Evolutionary conservation across 2,113 vertebrate genomes (phyloP).

Genomic region (Panthera tigris): DNA sequence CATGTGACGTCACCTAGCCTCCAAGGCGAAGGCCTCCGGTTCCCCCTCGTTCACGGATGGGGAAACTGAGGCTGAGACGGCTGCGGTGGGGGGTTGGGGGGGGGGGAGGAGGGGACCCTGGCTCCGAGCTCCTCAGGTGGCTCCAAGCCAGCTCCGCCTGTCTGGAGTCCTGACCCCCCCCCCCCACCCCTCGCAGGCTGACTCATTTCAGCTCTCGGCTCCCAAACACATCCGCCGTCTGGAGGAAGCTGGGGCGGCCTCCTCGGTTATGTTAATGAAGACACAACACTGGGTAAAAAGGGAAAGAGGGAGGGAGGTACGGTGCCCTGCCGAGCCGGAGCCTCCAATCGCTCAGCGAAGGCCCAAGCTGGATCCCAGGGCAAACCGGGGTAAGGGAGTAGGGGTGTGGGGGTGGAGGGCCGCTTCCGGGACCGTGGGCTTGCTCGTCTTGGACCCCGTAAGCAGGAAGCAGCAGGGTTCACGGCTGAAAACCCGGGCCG

Average conservation of each 20-base stretch:
- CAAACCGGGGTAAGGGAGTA: neutral
- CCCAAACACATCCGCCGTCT: neutral
- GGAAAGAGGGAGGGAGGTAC: neutral
- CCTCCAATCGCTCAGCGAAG: neutral
- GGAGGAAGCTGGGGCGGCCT: neutral
- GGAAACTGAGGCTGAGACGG: neutral
- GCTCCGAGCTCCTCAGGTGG: neutral
- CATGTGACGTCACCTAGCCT: neutral
- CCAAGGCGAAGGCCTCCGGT: neutral
- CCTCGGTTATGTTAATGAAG: neutral
- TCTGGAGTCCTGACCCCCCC: neutral
- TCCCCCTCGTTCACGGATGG: neutral
- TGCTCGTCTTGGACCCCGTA: neutral
- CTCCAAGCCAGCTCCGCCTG: neutral
- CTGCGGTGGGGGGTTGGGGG: neutral
- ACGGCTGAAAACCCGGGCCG: neutral
- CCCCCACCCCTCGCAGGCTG: neutral
- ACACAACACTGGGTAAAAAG: neutral
- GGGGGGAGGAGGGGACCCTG: neutral
- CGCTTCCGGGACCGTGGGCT: too few species aligned
- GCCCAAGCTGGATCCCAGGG: neutral
- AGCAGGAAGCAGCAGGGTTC: neutral
- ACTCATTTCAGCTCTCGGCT: neutral
- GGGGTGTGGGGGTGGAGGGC: neutral
- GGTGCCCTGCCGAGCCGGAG: fast-evolving